Base-by-base conservation (phyloP, 64 coral and sea anemone genomes). In the Exaiptasia diaphana region DNA sequence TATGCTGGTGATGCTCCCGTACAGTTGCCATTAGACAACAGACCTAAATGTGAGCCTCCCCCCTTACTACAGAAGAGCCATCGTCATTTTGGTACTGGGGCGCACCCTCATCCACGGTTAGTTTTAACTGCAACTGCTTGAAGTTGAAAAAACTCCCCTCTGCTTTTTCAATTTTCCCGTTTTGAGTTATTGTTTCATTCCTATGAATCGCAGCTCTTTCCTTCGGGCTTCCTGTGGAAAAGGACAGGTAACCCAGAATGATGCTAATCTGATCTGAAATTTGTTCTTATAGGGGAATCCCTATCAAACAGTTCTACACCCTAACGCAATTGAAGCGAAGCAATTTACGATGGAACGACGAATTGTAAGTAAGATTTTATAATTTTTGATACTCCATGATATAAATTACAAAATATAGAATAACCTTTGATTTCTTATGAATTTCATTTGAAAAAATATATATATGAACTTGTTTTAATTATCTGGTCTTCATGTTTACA, bases 11-110 rank as follows among this genome's bases (percentile, higher is more conserved):
- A 99, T 42, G 95, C 78, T 21, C 55, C 85, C 0, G 80, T 99
- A 17, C 82, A 49, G 62, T 60, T 93, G 45, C 95, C 95, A 23
- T 61, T 67, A 25, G 82, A 85, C 50, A 67, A 89, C 67, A 84
- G 95, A 14, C 95, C 95, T 22, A 99, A 99, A 39, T 99, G 95
- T 21, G 95, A 99, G 15, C 95, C 95, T 44, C 95, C 95, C 3
- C 18, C 32, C 8, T 36, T 99, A 0, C 85, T 99, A 9, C 95
- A 99, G 33, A 89, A 82, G 38, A 87, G 83, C 4, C 95, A 99
- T 46, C 79, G 71, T 22, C 95, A 99, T 30, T 99, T 88, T 76
- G 95, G 95, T 24, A 93, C 68, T 63, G 95, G 95, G 17, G 64
- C 75, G 38, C 53, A 70, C 62, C 85, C 95, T 44, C 63, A 92